Base-by-base conservation (phyloP, 2,888 invertebrate genomes). In the Pyrochroa serraticornis region DNA sequence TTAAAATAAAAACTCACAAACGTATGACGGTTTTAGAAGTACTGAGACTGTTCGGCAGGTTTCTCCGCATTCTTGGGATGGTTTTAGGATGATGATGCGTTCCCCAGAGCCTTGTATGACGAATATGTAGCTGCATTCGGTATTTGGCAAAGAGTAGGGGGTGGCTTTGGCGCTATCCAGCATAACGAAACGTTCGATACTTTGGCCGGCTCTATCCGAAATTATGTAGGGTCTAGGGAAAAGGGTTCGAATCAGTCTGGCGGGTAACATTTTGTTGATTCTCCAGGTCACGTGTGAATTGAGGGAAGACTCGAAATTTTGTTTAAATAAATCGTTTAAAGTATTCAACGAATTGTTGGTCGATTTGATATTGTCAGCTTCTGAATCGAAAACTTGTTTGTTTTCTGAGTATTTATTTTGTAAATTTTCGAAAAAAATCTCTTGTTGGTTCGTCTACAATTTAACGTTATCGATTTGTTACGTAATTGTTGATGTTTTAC, bases 121-220 rank as follows among this genome's bases (percentile, higher is more conserved):
- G 77, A 92, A 89, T 47, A 92, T 87, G 77, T 88, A 91, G 67
- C 89, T 88, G 74, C 93, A 93, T 77, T 93, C 93, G 7, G 91
- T 89, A 70, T 90, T 87, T 7, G 93, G 93, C 76, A 93, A 78
- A 59, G 80, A 76, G 73, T 92, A 92, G 22, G 83, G 78, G 14
- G 82, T 80, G 49, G 90, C 85, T 71, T 85, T 83, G 33, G 85
- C 82, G 67, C 91, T 91, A 74, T 93, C 89, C 48, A 95, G 84
- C 53, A 91, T 82, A 48, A 91, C 71, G 77, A 63, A 72, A 42
- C 92, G 87, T 76, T 94, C 93, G 45, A 90, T 85, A 68, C 89
- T 88, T 71, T 89, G 88, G 6, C 90, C 90, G 78, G 88, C 87
- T 77, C 86, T 86, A 55, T 75, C 74, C 2, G 77, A 72, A 32